Evolutionary conservation across 2,888 invertebrate species (phyloP), one percentile per base, ranked within the genome.

Genomic region (Operophtera brumata): DNA sequence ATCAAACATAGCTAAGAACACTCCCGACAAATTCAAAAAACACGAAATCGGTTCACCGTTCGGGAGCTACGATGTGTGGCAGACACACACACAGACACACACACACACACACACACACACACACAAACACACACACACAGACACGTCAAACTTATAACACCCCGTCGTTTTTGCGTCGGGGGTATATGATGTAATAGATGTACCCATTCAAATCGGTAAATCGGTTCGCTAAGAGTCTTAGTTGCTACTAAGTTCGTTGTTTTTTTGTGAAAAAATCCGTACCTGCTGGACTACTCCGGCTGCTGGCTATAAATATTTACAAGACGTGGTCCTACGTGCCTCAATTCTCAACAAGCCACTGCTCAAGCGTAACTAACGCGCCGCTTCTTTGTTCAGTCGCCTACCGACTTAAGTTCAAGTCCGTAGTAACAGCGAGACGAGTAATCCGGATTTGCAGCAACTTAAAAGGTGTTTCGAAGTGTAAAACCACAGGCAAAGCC

Each of bases 261-360:
- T 45, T 44, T 53, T 54, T 53, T 45, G 34, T 26, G 13, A n/a
- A 42, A 52, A 54, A 55, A 54, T 13, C 32, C 37, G 35, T 11
- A 49, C 20, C 36, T 9, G 47, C 36, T 39, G 13, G 43, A 39
- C 13, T 39, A 28, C 47, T 42, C 28, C 13, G 42, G 43, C 47
- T 53, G 40, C 47, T 41, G 39, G 40, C 61, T 62, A 77, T 82
- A 77, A 77, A 78, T 82, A 83, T 83, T 78, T 73, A 78, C 66
- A 65, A 71, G 71, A 63, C 69, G 70, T 71, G 66, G 64, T 54
- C 49, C 62, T 70, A 77, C 80, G 80, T 79, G 78, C 63, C 57
- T 61, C 57, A 54, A 55, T 66, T 54, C 36, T 49, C 20, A 50
- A 57, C 41, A 46, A 59, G 52, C 32, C 40, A 36, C 40, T 37